Base-by-base conservation (phyloP, 2,113 vertebrate genomes). In the Zingel zingel region DNA sequence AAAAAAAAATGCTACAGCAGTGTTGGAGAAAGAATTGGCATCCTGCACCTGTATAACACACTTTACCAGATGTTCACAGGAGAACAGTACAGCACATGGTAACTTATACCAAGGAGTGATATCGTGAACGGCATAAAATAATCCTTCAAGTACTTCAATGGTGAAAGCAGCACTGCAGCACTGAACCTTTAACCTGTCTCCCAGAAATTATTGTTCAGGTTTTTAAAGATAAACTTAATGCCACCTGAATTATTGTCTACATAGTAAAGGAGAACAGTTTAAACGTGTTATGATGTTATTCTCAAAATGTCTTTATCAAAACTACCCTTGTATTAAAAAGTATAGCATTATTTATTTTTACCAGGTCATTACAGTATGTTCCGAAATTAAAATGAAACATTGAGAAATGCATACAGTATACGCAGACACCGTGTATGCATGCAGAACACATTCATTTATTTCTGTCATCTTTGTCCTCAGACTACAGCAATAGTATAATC, bases 11-110 rank as follows among this genome's bases (percentile, higher is more conserved):
- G 27, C 27, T 71, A 8, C 50, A 58, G 50, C 21, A 48, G 36
- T 27, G 36, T 57, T 83, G n/a, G 13, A 57, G 25, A 76, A 82
- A 5, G 12, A 77, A 67, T 7, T 70, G 79, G 27, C 54, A 82
- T 82, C 88, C 82, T 85, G 68, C 54, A 75, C 56, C 57, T 43
- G 65, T 21, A 74, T 1, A 59, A 19, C 47, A 30, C 81, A 23
- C 30, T 70, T 47, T 54, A 53, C 14, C 25, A 16, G 15, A 36
- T 36, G 47, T 33, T 77, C 15, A 58, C 18, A 18, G 15, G 66
- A n/a, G 10, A 70, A 63, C 5, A 45, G 21, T 23, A 33, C 25
- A 58, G 19, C 1, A 43, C 70, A 30, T 21, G 14, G 33, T 18
- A 4, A 39, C n/a, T 53, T 12, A 7, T 23, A 39, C 23, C 11